Evolutionary conservation across 2,797 vertebrate genomes (phyloP), one percentile per base, ranked within the genome.

Genomic region (Nyctibius grandis): DNA sequence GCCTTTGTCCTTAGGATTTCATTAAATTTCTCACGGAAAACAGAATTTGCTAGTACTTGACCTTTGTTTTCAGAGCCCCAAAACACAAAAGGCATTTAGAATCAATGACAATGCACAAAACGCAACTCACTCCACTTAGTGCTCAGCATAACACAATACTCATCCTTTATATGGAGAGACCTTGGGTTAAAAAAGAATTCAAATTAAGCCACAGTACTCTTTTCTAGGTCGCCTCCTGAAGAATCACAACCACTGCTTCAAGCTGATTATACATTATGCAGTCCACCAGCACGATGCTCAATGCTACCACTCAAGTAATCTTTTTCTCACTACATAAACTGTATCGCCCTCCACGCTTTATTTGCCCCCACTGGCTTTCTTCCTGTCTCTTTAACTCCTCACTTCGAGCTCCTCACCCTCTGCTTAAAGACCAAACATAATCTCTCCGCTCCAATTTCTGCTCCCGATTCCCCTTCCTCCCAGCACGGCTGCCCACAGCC

Each of bases 51-150:
- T 91, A 85, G 89, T 87, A 92, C 94, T 94, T 88, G 96, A 96
- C 94, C 94, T 96, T 97, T 97, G 96, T 97, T 91, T 87, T 86
- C 84, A 93, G 79, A 92, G 79, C 47, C 47, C 33, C 2, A 3
- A 67, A 93, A 91, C 82, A 97, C 96, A 97, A 97, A 95, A 96
- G 81, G 79, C 93, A 29, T 95, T 93, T 91, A 97, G 96, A 97
- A 97, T 95, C 94, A 95, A 70, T 96, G 88, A 95, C 94, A 91
- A 74, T 72, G 91, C 83, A 96, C 81, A 96, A 94, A 90, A 76
- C 61, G 89, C 84, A 80, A 54, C 26, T 4, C 59, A 88, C 88
- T 96, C 94, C 54, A 85, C 93, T 93, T 74, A 73, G 42, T 4
- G 28, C 69, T 91, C 89, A 42, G 61, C 22, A 42, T 75, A 85